A percentile compares a stretch with the other conserved stretches of the same genome.
Conservation (phyloP, 2,888 invertebrate species). For the Heliothis peltigera region DNA sequence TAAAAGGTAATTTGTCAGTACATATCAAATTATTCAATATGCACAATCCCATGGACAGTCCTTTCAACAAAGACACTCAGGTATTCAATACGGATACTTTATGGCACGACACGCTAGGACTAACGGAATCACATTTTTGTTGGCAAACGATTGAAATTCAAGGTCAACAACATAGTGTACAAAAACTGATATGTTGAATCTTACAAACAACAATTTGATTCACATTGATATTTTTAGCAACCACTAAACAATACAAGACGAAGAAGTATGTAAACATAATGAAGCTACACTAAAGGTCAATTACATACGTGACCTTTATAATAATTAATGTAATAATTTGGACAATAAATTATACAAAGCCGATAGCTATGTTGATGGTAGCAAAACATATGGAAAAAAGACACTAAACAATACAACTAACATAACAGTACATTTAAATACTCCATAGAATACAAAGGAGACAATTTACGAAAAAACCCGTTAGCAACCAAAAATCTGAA, state of each 20-base stretch:
- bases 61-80: constrained; percentile 6
- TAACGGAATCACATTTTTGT: constrained; percentile 35
- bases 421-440: no score
- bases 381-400: background rate
- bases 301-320: background rate
- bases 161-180: constrained; percentile 25
- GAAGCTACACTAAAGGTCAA: background rate
- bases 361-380: background rate
- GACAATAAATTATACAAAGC: background rate
- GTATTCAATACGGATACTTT: constrained; percentile 11
- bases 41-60: constrained; percentile 19
- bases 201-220: background rate
- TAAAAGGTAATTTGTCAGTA: background rate
- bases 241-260: background rate
- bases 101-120: background rate
- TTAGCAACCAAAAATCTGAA: constrained; percentile 5
- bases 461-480: background rate
- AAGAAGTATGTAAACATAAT: background rate
- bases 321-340: no score
- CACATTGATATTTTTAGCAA: background rate
- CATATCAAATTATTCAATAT: constrained; percentile 8
- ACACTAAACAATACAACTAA: background rate
- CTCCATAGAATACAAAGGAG: background rate
- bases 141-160: constrained; percentile 16
- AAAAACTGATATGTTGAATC: background rate